Evolutionary conservation across 2,113 vertebrate genomes (phyloP).

Genomic region (Proterorhinus semilunaris): DNA sequence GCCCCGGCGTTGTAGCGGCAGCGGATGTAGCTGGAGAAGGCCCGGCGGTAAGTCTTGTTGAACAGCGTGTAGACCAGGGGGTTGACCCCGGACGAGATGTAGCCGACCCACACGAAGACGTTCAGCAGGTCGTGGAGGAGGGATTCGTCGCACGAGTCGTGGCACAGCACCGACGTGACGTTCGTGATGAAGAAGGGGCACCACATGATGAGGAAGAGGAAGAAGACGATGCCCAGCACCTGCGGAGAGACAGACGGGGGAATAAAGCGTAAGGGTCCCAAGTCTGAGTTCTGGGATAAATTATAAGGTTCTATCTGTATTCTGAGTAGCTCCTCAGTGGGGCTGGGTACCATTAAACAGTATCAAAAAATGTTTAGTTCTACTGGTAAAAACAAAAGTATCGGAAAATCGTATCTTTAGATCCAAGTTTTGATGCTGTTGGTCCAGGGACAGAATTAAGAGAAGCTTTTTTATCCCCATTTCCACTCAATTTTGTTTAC

Average conservation of each 20-base stretch:
- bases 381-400: too few species aligned
- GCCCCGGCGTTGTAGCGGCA: constrained; percentile 80
- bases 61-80: constrained; percentile 98
- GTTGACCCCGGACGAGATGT: constrained; percentile 95
- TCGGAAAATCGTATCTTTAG: too few species aligned
- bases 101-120: constrained; percentile 98
- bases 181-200: constrained; percentile 98
- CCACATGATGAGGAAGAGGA: constrained; percentile 98
- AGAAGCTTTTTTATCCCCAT: too few species aligned
- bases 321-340: too few species aligned
- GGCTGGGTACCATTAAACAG: too few species aligned
- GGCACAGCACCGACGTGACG: constrained; percentile 91
- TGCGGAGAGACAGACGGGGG: constrained; percentile 14
- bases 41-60: constrained; percentile 93
- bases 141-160: constrained; percentile 82
- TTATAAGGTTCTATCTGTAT: too few species aligned
- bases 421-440: too few species aligned
- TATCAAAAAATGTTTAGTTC: too few species aligned
- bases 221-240: constrained; percentile 97
- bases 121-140: constrained; percentile 90
- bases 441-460: too few species aligned
- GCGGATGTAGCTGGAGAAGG: constrained; percentile 93
- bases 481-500: too few species aligned
- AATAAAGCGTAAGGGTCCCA: too few species aligned
- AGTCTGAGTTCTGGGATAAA: too few species aligned